Evolutionary conservation across 2,888 invertebrate species (phyloP), one percentile per base, ranked within the genome.

Genomic region (Drosophila testacea): DNA sequence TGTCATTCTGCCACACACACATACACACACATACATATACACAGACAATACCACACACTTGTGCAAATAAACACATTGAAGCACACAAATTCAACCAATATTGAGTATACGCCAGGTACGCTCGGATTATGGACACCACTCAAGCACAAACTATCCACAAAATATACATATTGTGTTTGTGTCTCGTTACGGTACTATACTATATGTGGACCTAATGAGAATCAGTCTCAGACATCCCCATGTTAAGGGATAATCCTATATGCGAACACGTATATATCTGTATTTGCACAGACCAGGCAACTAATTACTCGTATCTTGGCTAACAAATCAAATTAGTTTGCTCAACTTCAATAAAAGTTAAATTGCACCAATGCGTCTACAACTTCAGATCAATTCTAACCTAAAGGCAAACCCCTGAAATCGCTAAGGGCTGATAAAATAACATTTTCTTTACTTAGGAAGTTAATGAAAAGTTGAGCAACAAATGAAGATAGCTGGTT

Each of bases 261-360:
- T 28, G n/a, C 28, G 22, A 22, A 22, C 22, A 30, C 32, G 9
- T 6, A 30, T 30, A 30, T 5, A 6, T 32, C 32, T 7, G 6
- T 32, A 9, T 32, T 46, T 22, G 36, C 44, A 13, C 10, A 48
- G 59, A 44, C 42, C 48, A 57, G 27, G 46, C 52, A 64, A 70
- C 77, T 73, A 77, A 77, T 77, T 77, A 73, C 57, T 7, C 46
- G 65, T 77, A 72, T 76, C 76, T 72, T 6, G 42, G 68, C 69
- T 56, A 77, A 77, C 77, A 77, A 76, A 76, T 76, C 73, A 76
- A 77, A 77, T 76, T 76, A 77, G 77, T 76, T 76, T 76, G 60
- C 47, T 76, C 48, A 67, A 67, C 67, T 72, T 38, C 42, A 50
- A 56, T 62, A 32, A 55, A 68, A 63, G 48, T 50, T 54, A 60